These are phyloP conservation scores for Dinocampus coccinellae DNA, from an alignment of 2,888 invertebrate species.

Conservation along the genomic window DNA sequence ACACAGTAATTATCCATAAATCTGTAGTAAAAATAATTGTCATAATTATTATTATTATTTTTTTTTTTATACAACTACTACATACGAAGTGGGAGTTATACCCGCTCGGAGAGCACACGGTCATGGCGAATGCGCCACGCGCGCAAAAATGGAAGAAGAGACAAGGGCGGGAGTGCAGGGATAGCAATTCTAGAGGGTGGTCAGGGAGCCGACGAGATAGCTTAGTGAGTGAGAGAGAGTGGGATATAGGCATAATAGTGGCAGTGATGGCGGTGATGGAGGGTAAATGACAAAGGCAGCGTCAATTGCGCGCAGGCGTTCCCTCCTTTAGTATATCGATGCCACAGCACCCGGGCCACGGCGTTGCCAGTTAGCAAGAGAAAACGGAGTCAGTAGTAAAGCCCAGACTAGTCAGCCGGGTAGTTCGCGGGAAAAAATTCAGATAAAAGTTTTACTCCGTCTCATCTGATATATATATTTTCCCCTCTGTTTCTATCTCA, in stretches of 20 bases:
- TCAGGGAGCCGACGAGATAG: constrained; percentile 18
- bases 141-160: constrained; percentile 6
- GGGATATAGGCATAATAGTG: too few species aligned
- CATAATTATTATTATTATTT: not conserved
- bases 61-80: not conserved
- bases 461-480: constrained; percentile 8
- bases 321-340: constrained; percentile 57
- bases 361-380: constrained; percentile 38
- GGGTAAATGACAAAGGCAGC: constrained; percentile 51
- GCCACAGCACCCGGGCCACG: constrained; percentile 59
- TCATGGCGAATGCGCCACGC: constrained; percentile 44
- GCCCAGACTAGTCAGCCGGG: constrained; percentile 63
- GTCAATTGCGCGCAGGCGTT: constrained; percentile 64
- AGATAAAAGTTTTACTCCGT: not conserved
- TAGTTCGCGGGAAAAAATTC: constrained; percentile 41
- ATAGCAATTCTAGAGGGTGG: constrained; percentile 15
- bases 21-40: not conserved
- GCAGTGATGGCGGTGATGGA: constrained; percentile 12
- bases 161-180: not conserved
- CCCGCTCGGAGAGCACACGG: constrained; percentile 36
- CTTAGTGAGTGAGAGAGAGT: not conserved
- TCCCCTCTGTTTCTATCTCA: not conserved
- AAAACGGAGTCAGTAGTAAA: constrained; percentile 61
- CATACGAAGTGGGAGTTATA: not conserved
- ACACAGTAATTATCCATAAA: not conserved